Base-by-base conservation (phyloP, 2,888 invertebrate species). In the Crocallis elinguaria region DNA sequence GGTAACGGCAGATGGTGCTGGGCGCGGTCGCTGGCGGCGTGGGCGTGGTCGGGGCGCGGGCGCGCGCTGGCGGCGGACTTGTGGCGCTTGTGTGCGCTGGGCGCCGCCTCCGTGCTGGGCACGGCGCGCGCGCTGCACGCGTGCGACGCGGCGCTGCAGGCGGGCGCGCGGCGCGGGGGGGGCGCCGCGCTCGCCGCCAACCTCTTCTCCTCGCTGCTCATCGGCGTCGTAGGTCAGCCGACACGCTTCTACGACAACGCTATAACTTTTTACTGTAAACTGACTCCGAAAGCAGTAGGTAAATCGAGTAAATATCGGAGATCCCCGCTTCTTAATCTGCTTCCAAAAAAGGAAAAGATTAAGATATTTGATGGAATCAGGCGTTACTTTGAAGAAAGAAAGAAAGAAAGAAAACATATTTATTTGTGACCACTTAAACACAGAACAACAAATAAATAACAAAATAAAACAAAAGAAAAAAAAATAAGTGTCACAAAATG, bases 71-170 rank as follows among this genome's bases (percentile, higher is more conserved):
- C 79, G 57, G 83, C 80, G 32, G 89, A 89, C 82, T 71, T 66
- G 75, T 84, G 85, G 84, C 87, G 88, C 71, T 88, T 78, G 54
- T 77, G 70, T 62, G 86, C 85, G 68, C 79, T 88, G 73, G 83
- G 86, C 69, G 81, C 86, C 56, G 82, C 80, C 55, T 79, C 82
- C 64, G 84, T 85, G 80, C 76, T 86, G 64, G 88, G 87, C 75
- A 89, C 89, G 51, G 87, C 89, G 67, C 88, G 89, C 69, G 87
- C 88, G 66, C 79, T 88, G 82, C 84, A 84, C 80, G 88, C 88
- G n/a, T 86, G 85, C 73, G 90, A 89, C 79, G 77, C 77, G 46
- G 85, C 77, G 77, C 84, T 89, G 79, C 87, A 86, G 77, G 86
- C 84, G 0, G 89, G 86, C 62, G 88, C 88, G 32, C 62, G 83